Base-by-base conservation (phyloP, 2,113 vertebrate species). In the Rhabdomys dilectus region DNA sequence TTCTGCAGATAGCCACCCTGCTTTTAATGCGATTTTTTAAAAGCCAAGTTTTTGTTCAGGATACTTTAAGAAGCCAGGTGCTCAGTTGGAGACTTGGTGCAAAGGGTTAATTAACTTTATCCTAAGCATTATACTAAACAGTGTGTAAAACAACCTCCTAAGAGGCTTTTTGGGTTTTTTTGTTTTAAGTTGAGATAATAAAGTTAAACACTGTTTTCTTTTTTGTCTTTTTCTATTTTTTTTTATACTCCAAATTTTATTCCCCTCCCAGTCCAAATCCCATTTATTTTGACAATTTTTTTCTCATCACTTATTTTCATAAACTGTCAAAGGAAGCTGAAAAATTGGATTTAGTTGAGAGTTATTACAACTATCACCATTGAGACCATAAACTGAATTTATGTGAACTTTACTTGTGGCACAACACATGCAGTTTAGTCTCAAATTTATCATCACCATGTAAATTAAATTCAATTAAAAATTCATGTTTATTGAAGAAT, bases 401-500 rank as follows among this genome's bases (percentile, higher is more conserved):
- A 39, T 89, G 17, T 85, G 42, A 96, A 53, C 21, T 80, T 86
- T 26, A 88, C 12, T 92, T 39, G 51, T 48, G 22, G 70, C 19
- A 76, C 34, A 80, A 11, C 36, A 31, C n/a, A 93, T 86, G 17
- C 53, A 85, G 89, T 96, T 88, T 82, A 75, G 87, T 95, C 26
- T 29, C 53, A 88, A 98, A 82, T 56, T 70, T 80, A 66, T 96
- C 51, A 89, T 34, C 45, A 72, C 60, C 66, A 62, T 95, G 51
- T 89, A 95, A 94, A 86, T 94, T 81, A 87, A 90, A 85, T 92
- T 95, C 86, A 95, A 95, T 95, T 89, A 68, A 91, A 87, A 94
- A 82, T 84, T 95, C 36, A 84, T 94, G 51, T 95, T 89, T 91
- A 95, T 51, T 58, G 29, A 84, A 62, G 7, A 77, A n/a, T 82